Evolutionary conservation across 2,797 vertebrate genomes (phyloP), one percentile per base, ranked within the genome.

Genomic region (Myoxocephalus aenaeus): DNA sequence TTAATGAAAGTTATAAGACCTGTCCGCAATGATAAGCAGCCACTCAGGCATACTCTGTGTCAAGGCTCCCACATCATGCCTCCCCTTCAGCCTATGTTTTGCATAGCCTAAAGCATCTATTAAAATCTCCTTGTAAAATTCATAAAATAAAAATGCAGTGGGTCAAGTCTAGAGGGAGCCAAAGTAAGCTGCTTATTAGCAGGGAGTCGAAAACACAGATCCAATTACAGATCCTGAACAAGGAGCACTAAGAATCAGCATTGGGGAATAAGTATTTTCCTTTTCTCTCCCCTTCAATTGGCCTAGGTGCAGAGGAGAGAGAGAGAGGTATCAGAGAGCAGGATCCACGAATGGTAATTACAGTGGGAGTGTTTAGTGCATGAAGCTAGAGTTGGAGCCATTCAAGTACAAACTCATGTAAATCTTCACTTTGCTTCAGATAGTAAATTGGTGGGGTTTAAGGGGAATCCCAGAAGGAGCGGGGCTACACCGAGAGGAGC

Each of bases 111-210:
- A 98, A 99, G 98, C 97, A 97, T 98, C 97, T 98, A 98, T 99
- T 99, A 99, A 99, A 99, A 98, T 97, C 97, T 96, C 96, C 98
- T 99, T 99, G 98, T 99, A 99, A 99, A 99, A 99, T 99, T 99
- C 98, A 99, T 99, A 98, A 98, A 99, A 99, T 96, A 96, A 99
- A 95, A 99, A 98, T 94, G 97, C 96, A 97, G 97, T 97, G 96
- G 97, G 98, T 97, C 97, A 97, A 98, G 97, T 99, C 98, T 98
- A 96, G 96, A 96, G 98, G 98, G 98, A 99, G 94, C 97, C 95
- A 96, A 96, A 99, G 98, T 99, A 99, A 99, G 98, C 97, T 98
- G 97, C 98, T 99, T 99, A 99, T 99, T 99, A 99, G 97, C 97
- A 97, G 97, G 96, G 97, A 98, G 97, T 97, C 93, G 96, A 98